Conservation (phyloP, 2,888 invertebrate species). For the Dasysyrphus tricinctus region DNA sequence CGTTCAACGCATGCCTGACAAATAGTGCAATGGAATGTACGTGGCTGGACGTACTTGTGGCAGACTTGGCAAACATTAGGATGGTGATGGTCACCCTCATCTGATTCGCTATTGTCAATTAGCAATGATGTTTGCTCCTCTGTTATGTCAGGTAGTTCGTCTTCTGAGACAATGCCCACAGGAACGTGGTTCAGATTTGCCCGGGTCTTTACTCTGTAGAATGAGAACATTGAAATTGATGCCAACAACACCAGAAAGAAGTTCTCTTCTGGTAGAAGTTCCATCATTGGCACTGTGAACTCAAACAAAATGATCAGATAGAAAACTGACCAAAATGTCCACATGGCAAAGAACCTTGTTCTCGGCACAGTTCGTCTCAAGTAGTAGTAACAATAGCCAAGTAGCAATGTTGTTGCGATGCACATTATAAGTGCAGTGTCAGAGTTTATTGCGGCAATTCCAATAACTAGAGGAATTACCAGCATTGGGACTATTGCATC, state of each 20-base stretch:
- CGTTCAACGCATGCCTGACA: constrained; percentile 92
- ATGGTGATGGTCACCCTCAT: constrained; percentile 79
- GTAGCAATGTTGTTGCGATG: constrained; percentile 78
- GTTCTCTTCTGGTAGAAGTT: constrained; percentile 89
- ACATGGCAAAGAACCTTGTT: constrained; percentile 90
- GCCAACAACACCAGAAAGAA: constrained; percentile 83
- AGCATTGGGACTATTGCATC: constrained; percentile 84
- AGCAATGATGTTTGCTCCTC: constrained; percentile 80
- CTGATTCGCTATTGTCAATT: constrained; percentile 77
- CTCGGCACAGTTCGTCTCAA: constrained; percentile 81
- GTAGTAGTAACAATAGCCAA: constrained; percentile 79
- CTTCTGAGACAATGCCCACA: constrained; percentile 79
- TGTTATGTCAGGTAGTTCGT: constrained; percentile 80
- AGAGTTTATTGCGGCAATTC: constrained; percentile 84
- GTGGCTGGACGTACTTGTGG: constrained; percentile 86
- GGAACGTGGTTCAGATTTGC: constrained; percentile 81
- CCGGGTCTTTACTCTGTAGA: constrained; percentile 79
- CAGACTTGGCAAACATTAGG: constrained; percentile 86
- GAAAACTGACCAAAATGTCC: constrained; percentile 88
- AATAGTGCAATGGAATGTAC: constrained; percentile 91
- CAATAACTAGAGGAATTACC: constrained; percentile 84
- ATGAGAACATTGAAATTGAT: constrained; percentile 78
- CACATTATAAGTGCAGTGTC: constrained; percentile 81
- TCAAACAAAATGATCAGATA: constrained; percentile 89
- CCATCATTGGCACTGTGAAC: constrained; percentile 88